These are phyloP conservation scores for Seriola aureovittata DNA, from an alignment of 2,113 vertebrate genomes.

Conservation along the genomic window DNA sequence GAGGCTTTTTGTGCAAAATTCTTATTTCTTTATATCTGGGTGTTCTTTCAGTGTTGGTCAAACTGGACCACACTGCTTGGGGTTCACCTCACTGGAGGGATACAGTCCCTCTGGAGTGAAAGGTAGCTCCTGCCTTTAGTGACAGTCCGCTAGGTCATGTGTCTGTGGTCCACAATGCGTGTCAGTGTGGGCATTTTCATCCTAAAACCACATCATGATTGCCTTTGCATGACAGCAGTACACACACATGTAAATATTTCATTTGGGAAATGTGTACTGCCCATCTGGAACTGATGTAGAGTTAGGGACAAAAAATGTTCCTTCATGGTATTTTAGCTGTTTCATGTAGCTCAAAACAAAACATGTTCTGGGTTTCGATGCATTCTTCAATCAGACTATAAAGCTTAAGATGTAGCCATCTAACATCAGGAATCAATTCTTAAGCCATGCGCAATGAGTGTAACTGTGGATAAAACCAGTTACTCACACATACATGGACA, in stretches of 20 bases:
- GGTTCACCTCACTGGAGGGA: background rate
- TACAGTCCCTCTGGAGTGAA: too few relatives aligned
- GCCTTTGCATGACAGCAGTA: conserved; percentile 16
- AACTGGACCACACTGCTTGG: background rate
- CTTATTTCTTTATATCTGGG: too few relatives aligned
- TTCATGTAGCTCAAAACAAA: conserved; percentile 48
- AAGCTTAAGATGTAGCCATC: background rate
- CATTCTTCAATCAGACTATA: conserved; percentile 8
- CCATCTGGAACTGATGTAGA: conserved; percentile 45
- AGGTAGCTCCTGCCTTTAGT: too few relatives aligned
- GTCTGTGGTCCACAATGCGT: background rate
- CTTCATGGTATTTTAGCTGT: conserved; percentile 28
- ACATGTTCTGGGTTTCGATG: conserved; percentile 26
- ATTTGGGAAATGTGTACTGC: background rate
- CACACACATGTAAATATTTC: conserved; percentile 9
- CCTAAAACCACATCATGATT: background rate
- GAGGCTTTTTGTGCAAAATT: too few relatives aligned
- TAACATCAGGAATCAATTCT: conserved; percentile 47
- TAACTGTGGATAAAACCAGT: conserved; percentile 20
- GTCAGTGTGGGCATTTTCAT: background rate
- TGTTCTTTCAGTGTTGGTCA: background rate
- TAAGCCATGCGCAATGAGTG: background rate
- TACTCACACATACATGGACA: conserved; percentile 27
- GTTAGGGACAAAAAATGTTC: background rate
- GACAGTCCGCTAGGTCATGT: background rate